These are phyloP conservation scores for Melikaiella ostensackeni DNA, from an alignment of 2,888 invertebrate species.

Conservation along the genomic window DNA sequence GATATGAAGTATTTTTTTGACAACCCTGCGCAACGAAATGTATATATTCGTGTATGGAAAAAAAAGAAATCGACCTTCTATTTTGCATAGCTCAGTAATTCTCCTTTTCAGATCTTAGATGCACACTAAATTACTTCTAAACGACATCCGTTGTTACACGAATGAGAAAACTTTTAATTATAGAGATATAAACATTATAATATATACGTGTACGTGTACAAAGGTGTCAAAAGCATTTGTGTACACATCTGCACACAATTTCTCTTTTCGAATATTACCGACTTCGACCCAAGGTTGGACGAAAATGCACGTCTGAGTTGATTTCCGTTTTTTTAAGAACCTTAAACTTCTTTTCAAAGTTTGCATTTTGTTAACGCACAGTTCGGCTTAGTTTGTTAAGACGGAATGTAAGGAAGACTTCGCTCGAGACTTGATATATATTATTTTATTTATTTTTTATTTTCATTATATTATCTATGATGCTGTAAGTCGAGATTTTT, in stretches of 20 bases:
- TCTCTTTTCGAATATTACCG: slow-evolving; percentile 66
- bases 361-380: background rate
- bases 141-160: slow-evolving; percentile 63
- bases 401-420: background rate
- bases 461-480: background rate
- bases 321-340: slow-evolving; percentile 4
- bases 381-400: slow-evolving; percentile 3
- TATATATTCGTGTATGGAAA: slow-evolving; percentile 69
- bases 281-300: slow-evolving; percentile 60
- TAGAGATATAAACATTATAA: slow-evolving; percentile 48
- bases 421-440: background rate
- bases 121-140: slow-evolving; percentile 72
- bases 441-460: background rate
- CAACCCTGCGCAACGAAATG: slow-evolving; percentile 54
- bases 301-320: slow-evolving; percentile 54
- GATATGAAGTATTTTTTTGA: slow-evolving; percentile 27
- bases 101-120: slow-evolving; percentile 73
- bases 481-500: slow-evolving; percentile 2
- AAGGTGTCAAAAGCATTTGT: slow-evolving; percentile 61
- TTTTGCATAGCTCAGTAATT: slow-evolving; percentile 75
- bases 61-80: slow-evolving; percentile 74
- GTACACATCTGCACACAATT: slow-evolving; percentile 63
- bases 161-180: slow-evolving; percentile 67
- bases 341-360: background rate
- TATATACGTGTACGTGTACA: slow-evolving; percentile 64